A percentile compares a stretch with the other conserved stretches of the same genome.
Conservation (phyloP, 2,888 invertebrate species). For the Troilus luridus region DNA sequence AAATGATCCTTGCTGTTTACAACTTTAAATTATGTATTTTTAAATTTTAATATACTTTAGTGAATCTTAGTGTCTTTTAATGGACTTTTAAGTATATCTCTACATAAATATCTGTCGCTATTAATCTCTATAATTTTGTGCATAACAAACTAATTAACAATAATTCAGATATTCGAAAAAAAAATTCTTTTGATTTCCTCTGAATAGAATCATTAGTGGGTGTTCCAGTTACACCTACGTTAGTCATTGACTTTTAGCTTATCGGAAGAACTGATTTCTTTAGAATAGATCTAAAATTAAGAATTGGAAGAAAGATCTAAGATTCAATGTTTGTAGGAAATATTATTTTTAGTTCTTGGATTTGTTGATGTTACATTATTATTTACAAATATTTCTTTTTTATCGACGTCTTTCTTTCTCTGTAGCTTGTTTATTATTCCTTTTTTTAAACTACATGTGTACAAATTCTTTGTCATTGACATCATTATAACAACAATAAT, state of each 20-base stretch:
- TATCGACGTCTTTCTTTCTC: too few species aligned
- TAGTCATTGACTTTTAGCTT: neutral
- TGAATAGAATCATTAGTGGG: neutral
- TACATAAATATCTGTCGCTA: neutral
- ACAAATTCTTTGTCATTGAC: too few species aligned
- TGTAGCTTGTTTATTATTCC: too few species aligned
- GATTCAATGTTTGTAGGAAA: too few species aligned
- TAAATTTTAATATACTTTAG: neutral
- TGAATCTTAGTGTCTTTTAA: neutral
- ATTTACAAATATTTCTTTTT: too few species aligned
- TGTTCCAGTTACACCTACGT: neutral
- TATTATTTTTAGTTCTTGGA: too few species aligned
- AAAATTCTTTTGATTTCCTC: neutral
- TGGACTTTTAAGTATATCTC: neutral
- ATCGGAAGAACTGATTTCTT: neutral
- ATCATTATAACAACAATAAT: too few species aligned
- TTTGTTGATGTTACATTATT: too few species aligned
- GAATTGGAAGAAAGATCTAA: too few species aligned
- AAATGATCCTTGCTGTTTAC: neutral
- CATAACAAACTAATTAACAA: neutral
- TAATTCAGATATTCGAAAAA: neutral
- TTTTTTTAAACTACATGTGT: too few species aligned
- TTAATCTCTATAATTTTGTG: neutral
- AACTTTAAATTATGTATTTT: neutral
- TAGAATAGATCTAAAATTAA: neutral